These are phyloP conservation scores for Melanotaenia boesemani DNA, from an alignment of 2,797 vertebrate genomes.

Conservation along the genomic window DNA sequence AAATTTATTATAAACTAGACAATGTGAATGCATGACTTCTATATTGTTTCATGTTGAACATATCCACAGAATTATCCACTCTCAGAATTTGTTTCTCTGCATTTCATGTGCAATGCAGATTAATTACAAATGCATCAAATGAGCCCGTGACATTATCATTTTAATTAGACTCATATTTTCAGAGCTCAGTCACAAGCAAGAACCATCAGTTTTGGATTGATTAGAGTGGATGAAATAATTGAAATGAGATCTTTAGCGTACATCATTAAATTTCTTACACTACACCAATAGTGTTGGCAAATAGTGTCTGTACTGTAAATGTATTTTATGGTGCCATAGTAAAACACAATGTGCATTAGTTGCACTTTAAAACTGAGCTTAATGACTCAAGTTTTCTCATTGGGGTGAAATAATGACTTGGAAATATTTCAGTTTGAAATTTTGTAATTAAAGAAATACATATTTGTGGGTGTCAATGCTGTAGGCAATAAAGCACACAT, in stretches of 20 bases:
- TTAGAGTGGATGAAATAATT: slow-evolving; percentile 40
- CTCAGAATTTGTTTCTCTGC: slow-evolving; percentile 40
- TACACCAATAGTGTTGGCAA: slow-evolving; percentile 15
- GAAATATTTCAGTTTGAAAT: slow-evolving; percentile 17
- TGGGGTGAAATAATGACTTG: slow-evolving; percentile 5
- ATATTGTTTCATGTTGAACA: slow-evolving; percentile 25
- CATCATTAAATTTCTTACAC: slow-evolving; percentile 24
- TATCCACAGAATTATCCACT: slow-evolving; percentile 39
- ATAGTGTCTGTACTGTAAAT: slow-evolving; percentile 4
- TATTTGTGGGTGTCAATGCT: not conserved
- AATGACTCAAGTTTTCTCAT: slow-evolving; percentile 1
- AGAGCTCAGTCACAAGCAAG: slow-evolving; percentile 53
- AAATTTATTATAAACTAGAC: slow-evolving; percentile 44
- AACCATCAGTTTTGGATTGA: slow-evolving; percentile 56
- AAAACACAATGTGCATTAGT: slow-evolving; percentile 2
- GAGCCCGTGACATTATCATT: slow-evolving; percentile 58
- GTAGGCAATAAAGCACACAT: too few relatives aligned
- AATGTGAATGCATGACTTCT: slow-evolving; percentile 31
- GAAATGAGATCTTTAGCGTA: slow-evolving; percentile 40
- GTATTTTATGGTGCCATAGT: slow-evolving; percentile 3
- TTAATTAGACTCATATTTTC: slow-evolving; percentile 67
- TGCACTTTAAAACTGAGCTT: not conserved
- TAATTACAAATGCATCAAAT: slow-evolving; percentile 42
- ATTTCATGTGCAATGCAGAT: slow-evolving; percentile 55
- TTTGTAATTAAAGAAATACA: not conserved